Percentiles rank a stretch among this genome's conserved stretches.
Conservation (phyloP, 2,113 vertebrate species). For the Nanorana parkeri region DNA sequence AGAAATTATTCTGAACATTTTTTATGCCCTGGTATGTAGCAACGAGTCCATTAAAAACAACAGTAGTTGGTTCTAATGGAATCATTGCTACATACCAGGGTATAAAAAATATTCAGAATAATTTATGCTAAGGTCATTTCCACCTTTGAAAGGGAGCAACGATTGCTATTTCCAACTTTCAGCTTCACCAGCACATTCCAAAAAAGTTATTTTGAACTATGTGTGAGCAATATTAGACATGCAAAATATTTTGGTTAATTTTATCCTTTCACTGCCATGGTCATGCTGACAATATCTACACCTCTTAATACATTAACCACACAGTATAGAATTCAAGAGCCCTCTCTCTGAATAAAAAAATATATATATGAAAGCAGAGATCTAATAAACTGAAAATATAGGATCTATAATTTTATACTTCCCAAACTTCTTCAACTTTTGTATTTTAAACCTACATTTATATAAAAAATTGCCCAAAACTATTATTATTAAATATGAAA, state of each 20-base stretch:
- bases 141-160: background rate
- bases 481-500: too few relatives aligned
- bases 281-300: too few relatives aligned
- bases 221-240: background rate
- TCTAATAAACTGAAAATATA: too few relatives aligned
- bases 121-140: slow-evolving; percentile 34
- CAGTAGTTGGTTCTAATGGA: background rate
- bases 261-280: background rate
- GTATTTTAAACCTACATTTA: too few relatives aligned
- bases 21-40: slow-evolving; percentile 15
- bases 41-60: slow-evolving; percentile 11
- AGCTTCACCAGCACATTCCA: slow-evolving; percentile 23
- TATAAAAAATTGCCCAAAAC: too few relatives aligned
- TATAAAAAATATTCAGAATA: slow-evolving; percentile 36
- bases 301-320: too few relatives aligned
- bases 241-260: background rate
- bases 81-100: slow-evolving; percentile 20
- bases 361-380: too few relatives aligned
- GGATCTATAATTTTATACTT: too few relatives aligned
- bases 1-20: slow-evolving; percentile 37
- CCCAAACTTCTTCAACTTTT: too few relatives aligned
- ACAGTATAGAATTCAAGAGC: too few relatives aligned
- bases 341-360: too few relatives aligned
- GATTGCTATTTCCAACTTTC: slow-evolving; percentile 22
- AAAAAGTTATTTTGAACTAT: background rate